These are phyloP conservation scores for Lydus trimaculatus DNA, from an alignment of 2,888 invertebrate species.

Conservation along the genomic window DNA sequence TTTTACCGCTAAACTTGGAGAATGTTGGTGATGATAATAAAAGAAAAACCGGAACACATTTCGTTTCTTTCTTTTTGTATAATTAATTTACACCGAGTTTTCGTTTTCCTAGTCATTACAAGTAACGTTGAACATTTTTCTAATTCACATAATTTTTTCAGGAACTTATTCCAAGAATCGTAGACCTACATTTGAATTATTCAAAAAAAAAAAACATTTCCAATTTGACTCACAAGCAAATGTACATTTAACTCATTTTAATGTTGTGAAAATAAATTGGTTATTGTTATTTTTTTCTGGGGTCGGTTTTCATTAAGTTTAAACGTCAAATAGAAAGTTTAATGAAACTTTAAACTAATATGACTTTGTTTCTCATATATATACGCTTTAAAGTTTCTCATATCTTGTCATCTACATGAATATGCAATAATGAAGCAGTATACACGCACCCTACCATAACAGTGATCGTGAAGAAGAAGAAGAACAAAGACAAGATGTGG, in stretches of 20 bases:
- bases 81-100: neutral
- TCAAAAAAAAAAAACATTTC: neutral
- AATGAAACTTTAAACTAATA: neutral
- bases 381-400: neutral
- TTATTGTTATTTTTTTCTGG: neutral
- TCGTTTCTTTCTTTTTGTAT: neutral
- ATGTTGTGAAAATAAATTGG: too few species aligned
- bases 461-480: neutral
- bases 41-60: neutral
- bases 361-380: neutral
- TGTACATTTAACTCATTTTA: too few species aligned
- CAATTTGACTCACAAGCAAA: neutral
- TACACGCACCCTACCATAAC: neutral
- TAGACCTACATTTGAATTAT: neutral
- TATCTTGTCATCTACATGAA: neutral
- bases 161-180: neutral
- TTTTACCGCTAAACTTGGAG: neutral
- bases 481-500: conserved; percentile 4
- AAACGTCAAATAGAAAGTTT: neutral
- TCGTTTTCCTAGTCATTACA: neutral
- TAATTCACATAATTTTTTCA: neutral
- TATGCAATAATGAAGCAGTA: neutral
- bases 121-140: neutral
- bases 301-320: conserved; percentile 8
- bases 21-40: neutral